phyloP scores from a whole-genome alignment of 1,140 invertebrate species.

The Trialeurodes vaporariorum region DNA sequence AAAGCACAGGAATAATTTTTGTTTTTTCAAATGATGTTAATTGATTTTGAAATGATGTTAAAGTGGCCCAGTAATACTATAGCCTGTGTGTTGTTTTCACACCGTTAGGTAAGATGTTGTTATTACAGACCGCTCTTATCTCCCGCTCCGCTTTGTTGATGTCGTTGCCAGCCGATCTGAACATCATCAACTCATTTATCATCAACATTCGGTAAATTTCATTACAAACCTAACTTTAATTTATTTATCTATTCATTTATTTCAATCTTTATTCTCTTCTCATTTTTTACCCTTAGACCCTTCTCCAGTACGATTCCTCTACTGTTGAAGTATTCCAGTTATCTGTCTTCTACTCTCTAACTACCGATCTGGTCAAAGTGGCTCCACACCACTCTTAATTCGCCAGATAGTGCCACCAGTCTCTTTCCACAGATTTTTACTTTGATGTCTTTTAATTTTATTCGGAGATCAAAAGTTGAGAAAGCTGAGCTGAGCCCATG shows the following conservation, averaged over 20 bases:
- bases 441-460: too few relatives aligned
- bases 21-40: background rate
- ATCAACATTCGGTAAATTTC: background rate
- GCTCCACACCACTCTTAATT: too few relatives aligned
- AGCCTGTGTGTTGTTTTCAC: background rate
- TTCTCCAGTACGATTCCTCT: background rate
- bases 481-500: too few relatives aligned
- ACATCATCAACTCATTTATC: background rate
- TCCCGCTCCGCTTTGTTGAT: background rate
- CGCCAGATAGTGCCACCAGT: too few relatives aligned
- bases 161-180: background rate
- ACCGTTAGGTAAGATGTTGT: background rate
- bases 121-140: background rate
- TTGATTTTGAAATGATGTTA: background rate
- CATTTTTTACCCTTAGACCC: background rate
- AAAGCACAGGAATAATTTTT: too few relatives aligned
- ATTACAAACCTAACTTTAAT: background rate
- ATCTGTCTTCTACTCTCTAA: slow-evolving; percentile 12
- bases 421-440: too few relatives aligned
- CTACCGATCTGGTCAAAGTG: too few relatives aligned
- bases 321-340: background rate
- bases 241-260: background rate
- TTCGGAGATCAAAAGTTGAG: too few relatives aligned
- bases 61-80: background rate
- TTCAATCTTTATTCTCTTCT: background rate